These are phyloP conservation scores for Sterrhoptilus dennistouni DNA, from an alignment of 2,113 vertebrate genomes.

Conservation along the genomic window DNA sequence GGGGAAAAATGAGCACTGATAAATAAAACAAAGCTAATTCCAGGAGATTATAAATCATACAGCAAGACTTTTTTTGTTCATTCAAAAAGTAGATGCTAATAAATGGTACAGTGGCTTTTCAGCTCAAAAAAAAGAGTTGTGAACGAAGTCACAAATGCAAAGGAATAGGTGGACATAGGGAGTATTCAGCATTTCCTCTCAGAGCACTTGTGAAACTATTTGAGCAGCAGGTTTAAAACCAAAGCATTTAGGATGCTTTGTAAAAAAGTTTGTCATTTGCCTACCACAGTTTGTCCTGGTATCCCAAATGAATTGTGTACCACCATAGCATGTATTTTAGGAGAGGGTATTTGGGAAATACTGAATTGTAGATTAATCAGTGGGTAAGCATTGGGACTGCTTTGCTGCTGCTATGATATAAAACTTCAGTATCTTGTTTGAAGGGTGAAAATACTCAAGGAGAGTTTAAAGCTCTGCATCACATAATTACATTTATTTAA, in stretches of 20 bases:
- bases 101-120: not conserved
- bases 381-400: not conserved
- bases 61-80: not conserved
- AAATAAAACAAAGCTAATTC: not conserved
- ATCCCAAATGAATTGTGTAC: not conserved
- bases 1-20: not conserved
- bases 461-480: not conserved
- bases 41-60: not conserved
- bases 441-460: not conserved
- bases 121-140: not conserved
- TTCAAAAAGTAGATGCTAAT: not conserved
- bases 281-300: not conserved
- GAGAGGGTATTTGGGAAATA: not conserved
- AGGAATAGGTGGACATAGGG: not conserved
- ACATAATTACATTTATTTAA: not conserved
- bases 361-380: not conserved
- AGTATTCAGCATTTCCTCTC: not conserved
- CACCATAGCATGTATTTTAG: not conserved
- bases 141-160: not conserved
- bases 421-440: not conserved
- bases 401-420: not conserved
- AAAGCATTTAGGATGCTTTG: not conserved
- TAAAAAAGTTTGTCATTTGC: not conserved
- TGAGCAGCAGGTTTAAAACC: not conserved
- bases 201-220: not conserved